Conservation (phyloP, 2,113 vertebrate genomes). For the Rafetus swinhoei region DNA sequence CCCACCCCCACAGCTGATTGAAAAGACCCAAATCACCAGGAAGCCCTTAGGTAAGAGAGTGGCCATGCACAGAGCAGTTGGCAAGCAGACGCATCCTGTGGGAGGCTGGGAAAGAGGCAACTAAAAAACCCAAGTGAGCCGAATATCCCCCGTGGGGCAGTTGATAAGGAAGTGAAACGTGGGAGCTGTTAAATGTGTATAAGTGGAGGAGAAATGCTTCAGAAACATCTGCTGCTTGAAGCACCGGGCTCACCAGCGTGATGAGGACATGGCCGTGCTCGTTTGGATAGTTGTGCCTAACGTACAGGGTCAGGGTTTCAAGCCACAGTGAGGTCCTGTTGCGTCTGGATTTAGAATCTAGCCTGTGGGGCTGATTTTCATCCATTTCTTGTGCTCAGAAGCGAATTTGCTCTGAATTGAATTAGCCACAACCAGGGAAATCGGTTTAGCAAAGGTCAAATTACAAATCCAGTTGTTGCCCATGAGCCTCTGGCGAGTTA, state of each 20-base stretch:
- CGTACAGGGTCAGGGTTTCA: not conserved
- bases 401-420: not conserved
- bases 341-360: fast-evolving
- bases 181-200: constrained; percentile 6
- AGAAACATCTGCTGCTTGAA: constrained; percentile 2
- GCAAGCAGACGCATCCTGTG: not conserved
- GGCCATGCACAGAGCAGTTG: not conserved
- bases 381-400: not conserved
- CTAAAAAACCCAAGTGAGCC: constrained; percentile 30
- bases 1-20: not conserved
- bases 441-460: not conserved
- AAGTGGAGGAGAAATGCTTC: not conserved
- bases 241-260: not conserved
- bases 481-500: not conserved
- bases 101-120: not conserved
- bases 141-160: not conserved
- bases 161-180: constrained; percentile 39
- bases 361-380: not conserved
- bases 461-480: not conserved
- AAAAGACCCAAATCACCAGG: not conserved
- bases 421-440: not conserved
- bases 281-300: not conserved
- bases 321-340: not conserved
- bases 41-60: constrained; percentile 6
- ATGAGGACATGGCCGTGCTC: fast-evolving